Evolutionary conservation across 37 sponge, comb jelly and placozoan genomes (phyloP).

Genomic region (Aplysina aerophoba): DNA sequence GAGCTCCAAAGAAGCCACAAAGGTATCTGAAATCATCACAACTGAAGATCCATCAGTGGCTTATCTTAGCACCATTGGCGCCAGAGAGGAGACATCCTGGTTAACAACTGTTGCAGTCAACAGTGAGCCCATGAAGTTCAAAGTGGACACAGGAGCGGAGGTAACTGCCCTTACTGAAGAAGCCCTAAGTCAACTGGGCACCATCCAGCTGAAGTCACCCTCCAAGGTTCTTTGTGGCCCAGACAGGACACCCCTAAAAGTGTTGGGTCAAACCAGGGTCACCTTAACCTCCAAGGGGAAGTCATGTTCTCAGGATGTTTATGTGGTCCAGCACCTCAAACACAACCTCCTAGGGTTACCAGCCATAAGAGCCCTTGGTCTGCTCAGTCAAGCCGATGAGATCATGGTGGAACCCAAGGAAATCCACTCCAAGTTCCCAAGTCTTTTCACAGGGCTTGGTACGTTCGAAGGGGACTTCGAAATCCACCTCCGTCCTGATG

Average conservation of each 20-base stretch:
- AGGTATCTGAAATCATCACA: background rate
- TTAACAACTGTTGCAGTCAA: background rate
- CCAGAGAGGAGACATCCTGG: background rate
- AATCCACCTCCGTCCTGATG: slow-evolving; percentile 42
- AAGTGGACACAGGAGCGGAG: slow-evolving; percentile 23
- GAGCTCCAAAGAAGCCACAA: background rate
- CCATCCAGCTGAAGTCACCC: background rate
- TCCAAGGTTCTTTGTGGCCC: slow-evolving; percentile 1
- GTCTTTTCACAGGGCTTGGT: slow-evolving; percentile 25
- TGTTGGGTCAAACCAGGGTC: background rate
- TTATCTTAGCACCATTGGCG: background rate
- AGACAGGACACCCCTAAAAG: background rate
- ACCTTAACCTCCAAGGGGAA: background rate
- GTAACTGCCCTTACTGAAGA: slow-evolving; percentile 4
- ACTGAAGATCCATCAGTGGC: background rate
- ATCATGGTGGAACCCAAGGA: background rate
- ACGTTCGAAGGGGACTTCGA: slow-evolving; percentile 25
- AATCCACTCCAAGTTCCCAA: background rate
- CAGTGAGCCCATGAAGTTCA: background rate
- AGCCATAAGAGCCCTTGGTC: background rate
- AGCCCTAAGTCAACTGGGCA: background rate
- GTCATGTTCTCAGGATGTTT: background rate
- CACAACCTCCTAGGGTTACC: slow-evolving; percentile 7
- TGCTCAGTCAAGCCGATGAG: background rate
- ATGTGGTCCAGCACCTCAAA: background rate